phyloP scores from a whole-genome alignment of 2,113 vertebrate genomes.

The Eidolon helvum region DNA sequence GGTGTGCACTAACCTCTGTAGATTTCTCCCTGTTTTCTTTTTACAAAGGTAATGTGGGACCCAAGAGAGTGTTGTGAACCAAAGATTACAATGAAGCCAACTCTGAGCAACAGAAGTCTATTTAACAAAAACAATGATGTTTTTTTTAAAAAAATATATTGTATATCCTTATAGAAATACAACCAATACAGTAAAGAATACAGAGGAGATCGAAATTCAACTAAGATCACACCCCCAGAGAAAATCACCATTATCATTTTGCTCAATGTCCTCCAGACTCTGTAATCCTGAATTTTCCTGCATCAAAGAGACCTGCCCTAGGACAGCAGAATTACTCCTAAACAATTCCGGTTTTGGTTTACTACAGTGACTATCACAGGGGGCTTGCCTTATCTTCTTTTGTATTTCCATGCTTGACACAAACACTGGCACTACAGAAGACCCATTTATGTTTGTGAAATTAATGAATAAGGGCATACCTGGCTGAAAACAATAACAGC shows the following conservation, averaged over 20 bases:
- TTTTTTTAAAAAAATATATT: background rate
- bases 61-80: background rate
- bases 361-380: background rate
- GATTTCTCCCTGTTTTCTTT: slow-evolving; percentile 5
- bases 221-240: background rate
- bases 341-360: background rate
- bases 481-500: background rate
- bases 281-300: background rate
- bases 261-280: no score
- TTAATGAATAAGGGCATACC: background rate
- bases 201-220: background rate
- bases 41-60: background rate
- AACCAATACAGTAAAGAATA: background rate
- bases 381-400: background rate
- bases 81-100: background rate
- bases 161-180: background rate
- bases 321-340: background rate
- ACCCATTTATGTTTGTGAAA: background rate
- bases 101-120: background rate
- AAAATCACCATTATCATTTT: background rate
- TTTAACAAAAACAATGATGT: background rate
- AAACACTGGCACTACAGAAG: background rate
- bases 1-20: background rate
- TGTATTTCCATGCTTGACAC: background rate
- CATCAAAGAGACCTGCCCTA: background rate